Base-by-base conservation (phyloP, 2,113 vertebrate genomes). In the Alosa alosa region DNA sequence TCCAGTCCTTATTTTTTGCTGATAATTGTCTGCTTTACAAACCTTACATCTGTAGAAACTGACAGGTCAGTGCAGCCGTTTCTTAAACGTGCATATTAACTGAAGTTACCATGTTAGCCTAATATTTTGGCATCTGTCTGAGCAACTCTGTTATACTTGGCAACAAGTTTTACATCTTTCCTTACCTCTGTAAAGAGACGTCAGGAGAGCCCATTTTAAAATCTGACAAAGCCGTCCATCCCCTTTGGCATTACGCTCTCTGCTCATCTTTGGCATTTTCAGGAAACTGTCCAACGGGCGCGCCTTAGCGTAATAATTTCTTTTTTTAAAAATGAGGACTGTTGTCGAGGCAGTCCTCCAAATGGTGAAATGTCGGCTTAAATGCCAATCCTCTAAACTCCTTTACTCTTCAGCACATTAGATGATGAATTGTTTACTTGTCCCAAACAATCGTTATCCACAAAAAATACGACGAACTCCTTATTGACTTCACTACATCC, bases 161-260 rank as follows among this genome's bases (percentile, higher is more conserved):
- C 87, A 88, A 88, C 87, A 88, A 85, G 87, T 88, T 88, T 85
- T 20, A 82, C 78, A 81, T 44, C 47, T 87, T 55, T 9, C 57
- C 87, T 89, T 89, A 90, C 90, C 90, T 88, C 83, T 60, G 81
- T 84, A 87, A 20, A 89, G 87, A 78, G 81, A 88, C 60, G 87
- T 78, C 85, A 86, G 15, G 60, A 88, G 60, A 83, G 83, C 60
- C 39, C 82, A 78, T 85, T 50, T 85, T 49, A 85, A 68, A 55
- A 85, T 85, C 25, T 81, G 64, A 81, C 49, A 83, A 86, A 87
- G 87, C 49, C 85, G 85, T 84, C 81, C 78, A 44, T 82, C 60
- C 82, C 85, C 68, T 81, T 86, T 85, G 81, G 84, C 82, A 86
- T 86, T 86, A 83, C 85, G 84, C 47, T 83, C n/a, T 60, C 81